Percentiles rank a stretch among this genome's conserved stretches.
Conservation (phyloP, 2,113 vertebrate genomes). For the Cyprichromis sp. region DNA sequence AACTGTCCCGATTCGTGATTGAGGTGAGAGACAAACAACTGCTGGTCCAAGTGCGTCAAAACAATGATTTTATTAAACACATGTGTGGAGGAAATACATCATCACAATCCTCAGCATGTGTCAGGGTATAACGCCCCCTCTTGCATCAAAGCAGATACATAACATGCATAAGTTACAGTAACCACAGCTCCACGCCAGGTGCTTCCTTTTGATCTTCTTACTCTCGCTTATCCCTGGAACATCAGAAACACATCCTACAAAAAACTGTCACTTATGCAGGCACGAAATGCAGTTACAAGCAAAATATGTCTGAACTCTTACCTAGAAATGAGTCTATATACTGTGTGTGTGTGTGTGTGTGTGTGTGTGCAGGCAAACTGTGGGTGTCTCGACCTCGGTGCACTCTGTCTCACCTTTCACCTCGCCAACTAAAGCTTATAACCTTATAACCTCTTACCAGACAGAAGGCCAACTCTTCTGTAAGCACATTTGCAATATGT, state of each 20-base stretch:
- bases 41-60: neutral
- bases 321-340: neutral
- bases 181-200: neutral
- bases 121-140: neutral
- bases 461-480: fast-evolving
- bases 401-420: neutral
- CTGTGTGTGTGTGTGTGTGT: fast-evolving
- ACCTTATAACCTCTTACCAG: neutral
- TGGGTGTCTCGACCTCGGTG: neutral
- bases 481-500: neutral
- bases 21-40: neutral
- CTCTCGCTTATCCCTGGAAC: neutral
- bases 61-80: neutral
- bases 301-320: neutral
- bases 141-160: neutral
- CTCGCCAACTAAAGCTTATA: neutral
- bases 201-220: neutral
- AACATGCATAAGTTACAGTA: neutral
- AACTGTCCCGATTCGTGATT: neutral
- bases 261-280: neutral
- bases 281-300: neutral
- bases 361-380: no score
- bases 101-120: neutral
- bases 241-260: neutral
- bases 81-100: neutral